A percentile compares a stretch with the other conserved stretches of the same genome.
Evolutionary conservation across 2,888 invertebrate species (phyloP).

Genomic region (Caenorhabditis sp.): DNA sequence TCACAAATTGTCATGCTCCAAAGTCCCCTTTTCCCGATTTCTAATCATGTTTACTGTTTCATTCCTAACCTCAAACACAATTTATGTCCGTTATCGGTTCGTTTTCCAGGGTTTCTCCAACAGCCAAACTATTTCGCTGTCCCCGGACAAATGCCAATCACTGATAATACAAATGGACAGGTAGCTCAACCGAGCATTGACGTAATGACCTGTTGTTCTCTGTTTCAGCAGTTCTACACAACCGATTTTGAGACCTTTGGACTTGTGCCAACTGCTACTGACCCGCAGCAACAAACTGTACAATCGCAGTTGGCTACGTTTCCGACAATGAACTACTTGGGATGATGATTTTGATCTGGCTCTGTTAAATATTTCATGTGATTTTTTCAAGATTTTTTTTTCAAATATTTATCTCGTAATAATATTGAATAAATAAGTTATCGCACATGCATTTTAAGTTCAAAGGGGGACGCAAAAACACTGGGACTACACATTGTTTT

Average conservation of each 20-base stretch:
- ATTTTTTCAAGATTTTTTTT: too few relatives aligned
- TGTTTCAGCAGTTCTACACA: constrained; percentile 47
- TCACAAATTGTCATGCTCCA: constrained; percentile 1
- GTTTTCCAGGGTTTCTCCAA: constrained; percentile 52
- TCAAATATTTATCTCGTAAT: not conserved
- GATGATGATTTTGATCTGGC: not conserved
- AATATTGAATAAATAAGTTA: constrained; percentile 21
- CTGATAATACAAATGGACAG: constrained; percentile 56
- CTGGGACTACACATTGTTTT: constrained; percentile 57
- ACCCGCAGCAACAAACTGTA: not conserved
- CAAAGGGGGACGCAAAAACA: constrained; percentile 19
- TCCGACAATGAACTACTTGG: constrained; percentile 33
- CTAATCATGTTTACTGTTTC: constrained; percentile 5
- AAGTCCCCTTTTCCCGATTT: constrained; percentile 1
- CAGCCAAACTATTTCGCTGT: constrained; percentile 40
- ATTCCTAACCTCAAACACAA: constrained; percentile 19
- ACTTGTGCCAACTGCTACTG: not conserved
- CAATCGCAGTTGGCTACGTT: not conserved
- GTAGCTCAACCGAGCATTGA: constrained; percentile 21
- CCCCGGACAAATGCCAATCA: constrained; percentile 22
- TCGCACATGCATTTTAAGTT: constrained; percentile 28
- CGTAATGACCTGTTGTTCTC: constrained; percentile 28
- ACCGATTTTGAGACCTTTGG: constrained; percentile 48
- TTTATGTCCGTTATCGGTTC: constrained; percentile 8
- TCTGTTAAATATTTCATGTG: too few relatives aligned